Base-by-base conservation (phyloP, 2,888 invertebrate genomes). In the Sesia bembeciformis region DNA sequence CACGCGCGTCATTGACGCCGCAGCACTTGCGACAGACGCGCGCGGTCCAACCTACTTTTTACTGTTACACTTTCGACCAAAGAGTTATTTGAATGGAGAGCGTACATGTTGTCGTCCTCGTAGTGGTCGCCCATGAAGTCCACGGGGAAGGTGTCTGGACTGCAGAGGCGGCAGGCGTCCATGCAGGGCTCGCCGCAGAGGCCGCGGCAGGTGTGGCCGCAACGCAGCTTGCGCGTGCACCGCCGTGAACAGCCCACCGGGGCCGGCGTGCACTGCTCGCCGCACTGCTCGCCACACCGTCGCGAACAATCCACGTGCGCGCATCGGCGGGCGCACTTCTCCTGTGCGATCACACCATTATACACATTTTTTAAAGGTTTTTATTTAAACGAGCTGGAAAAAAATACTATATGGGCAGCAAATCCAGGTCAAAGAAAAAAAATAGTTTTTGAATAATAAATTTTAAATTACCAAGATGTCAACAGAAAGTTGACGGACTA, bases 101-200 rank as follows among this genome's bases (percentile, higher is more conserved):
- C 63, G 59, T 62, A 91, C 88, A 76, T 83, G 51, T 91, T 91
- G 60, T 90, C 86, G 3, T 86, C 84, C 4, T 91, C 91, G 57
- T 71, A 76, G 4, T 66, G 63, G 56, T 84, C 76, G 8, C 79
- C 84, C 49, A 81, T 66, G 67, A 85, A 81, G 65, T 77, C 83
- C 0, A 63, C 72, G 43, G 87, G 86, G 67, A 91, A 84, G 58
- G 78, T 64, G 5, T 88, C 89, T n/a, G 84, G 80, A 57, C 90
- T 64, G 78, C 94, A 94, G 8, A 70, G 52, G 40, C 84, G 75
- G 78, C 94, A 94, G 53, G 91, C 65, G 41, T 74, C 74, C 8
- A 93, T 93, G 73, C 94, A 94, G 5, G 85, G 86, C 74, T 95
- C 94, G n/a, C 93, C 93, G 79, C 94, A 95, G 53, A 93, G 88